phyloP scores from a whole-genome alignment of 1,140 invertebrate genomes.

The Macrostomum lignano region DNA sequence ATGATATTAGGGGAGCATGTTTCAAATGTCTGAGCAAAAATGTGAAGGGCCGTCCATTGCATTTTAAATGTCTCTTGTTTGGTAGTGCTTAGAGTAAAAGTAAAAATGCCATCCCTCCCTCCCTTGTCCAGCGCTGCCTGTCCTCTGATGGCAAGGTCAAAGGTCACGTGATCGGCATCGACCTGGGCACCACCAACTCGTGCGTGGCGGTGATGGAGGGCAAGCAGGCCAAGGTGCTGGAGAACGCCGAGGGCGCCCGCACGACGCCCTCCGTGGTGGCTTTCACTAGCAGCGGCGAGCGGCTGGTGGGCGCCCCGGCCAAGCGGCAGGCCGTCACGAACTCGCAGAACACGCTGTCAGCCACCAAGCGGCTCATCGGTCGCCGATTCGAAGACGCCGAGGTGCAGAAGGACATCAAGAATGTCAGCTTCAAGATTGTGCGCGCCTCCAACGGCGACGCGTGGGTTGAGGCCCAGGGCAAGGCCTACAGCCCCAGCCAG shows the following conservation, averaged over 20 bases:
- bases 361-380: slow-evolving; percentile 88
- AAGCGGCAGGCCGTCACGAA: slow-evolving; percentile 98
- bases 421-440: slow-evolving; percentile 46
- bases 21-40: too few species aligned
- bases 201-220: slow-evolving; percentile 74
- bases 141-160: too few species aligned
- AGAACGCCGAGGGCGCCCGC: slow-evolving; percentile 69
- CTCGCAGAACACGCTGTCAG: slow-evolving; percentile 83
- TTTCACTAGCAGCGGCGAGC: slow-evolving; percentile 58
- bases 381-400: slow-evolving; percentile 71
- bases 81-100: too few species aligned
- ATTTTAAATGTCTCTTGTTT: too few species aligned
- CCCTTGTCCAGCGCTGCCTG: too few species aligned
- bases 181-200: slow-evolving; percentile 84
- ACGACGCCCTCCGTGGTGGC: slow-evolving; percentile 87
- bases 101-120: too few species aligned
- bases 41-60: too few species aligned
- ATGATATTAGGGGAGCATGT: too few species aligned
- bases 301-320: slow-evolving; percentile 84
- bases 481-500: slow-evolving; percentile 74
- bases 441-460: slow-evolving; percentile 93
- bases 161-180: slow-evolving; percentile 52
- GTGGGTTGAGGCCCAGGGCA: slow-evolving; percentile 81
- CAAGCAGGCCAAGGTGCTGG: slow-evolving; percentile 55
- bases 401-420: slow-evolving; percentile 78